phyloP scores from a whole-genome alignment of 2,113 vertebrate species.

The Nettapus auritus region DNA sequence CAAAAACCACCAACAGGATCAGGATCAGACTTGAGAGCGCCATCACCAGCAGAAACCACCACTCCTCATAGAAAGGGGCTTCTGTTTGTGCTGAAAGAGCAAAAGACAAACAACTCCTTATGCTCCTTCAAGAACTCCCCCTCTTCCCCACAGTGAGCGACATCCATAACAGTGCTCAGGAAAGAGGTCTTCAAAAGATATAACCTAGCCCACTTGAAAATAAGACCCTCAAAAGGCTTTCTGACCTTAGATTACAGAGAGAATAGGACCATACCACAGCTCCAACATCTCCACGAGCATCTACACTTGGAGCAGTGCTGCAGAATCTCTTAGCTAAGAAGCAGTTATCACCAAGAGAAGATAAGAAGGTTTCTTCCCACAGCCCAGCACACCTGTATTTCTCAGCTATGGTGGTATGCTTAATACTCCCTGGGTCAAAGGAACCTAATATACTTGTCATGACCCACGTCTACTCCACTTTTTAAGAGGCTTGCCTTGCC shows the following conservation, averaged over 20 bases:
- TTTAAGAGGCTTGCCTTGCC: neutral
- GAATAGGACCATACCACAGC: neutral
- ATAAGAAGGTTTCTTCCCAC: neutral
- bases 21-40: slow-evolving; percentile 91
- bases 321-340: neutral
- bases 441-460: neutral
- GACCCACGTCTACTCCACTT: neutral
- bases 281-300: neutral
- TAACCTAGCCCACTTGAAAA: neutral
- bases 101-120: neutral
- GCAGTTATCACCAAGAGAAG: neutral
- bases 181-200: neutral
- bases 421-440: neutral
- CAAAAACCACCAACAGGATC: slow-evolving; percentile 88
- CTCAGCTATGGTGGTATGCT: neutral
- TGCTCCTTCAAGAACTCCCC: neutral
- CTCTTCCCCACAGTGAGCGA: accelerated
- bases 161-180: neutral
- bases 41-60: slow-evolving; percentile 97
- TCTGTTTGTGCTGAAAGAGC: slow-evolving; percentile 83
- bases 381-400: neutral
- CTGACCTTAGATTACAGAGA: neutral
- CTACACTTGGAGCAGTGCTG: neutral
- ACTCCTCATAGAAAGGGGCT: slow-evolving; percentile 93
- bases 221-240: neutral